Percentiles rank a stretch among this genome's conserved stretches.
These are phyloP conservation scores for Coleophora deauratella DNA, from an alignment of 2,888 invertebrate genomes.

Conservation along the genomic window DNA sequence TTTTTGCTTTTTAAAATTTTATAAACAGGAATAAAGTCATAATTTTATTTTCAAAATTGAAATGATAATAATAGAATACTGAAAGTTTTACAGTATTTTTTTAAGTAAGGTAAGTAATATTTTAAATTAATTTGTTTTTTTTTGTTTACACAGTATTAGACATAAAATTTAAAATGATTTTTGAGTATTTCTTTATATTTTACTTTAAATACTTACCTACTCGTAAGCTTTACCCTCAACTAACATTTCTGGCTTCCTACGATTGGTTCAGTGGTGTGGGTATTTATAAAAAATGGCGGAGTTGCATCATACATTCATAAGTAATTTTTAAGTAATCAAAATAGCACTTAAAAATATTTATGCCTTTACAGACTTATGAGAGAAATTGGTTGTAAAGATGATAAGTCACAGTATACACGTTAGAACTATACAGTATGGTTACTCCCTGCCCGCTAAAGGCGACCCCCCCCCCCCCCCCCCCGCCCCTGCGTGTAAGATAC, in stretches of 20 bases:
- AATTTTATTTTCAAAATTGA: background rate
- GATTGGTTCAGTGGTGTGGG: constrained; percentile 46
- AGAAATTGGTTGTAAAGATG: no score
- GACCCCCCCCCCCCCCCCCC: no score
- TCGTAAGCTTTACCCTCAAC: constrained; percentile 12
- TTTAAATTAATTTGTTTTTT: background rate
- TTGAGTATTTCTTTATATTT: background rate
- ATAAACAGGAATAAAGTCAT: background rate
- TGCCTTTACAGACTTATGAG: no score
- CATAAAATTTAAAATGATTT: background rate
- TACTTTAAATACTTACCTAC: background rate
- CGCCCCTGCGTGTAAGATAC: no score
- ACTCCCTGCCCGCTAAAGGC: no score
- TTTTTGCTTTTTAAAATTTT: background rate
- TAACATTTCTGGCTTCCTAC: constrained; percentile 39
- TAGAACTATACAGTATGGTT: no score
- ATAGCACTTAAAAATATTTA: no score
- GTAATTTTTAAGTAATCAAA: no score
- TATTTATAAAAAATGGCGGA: constrained; percentile 15
- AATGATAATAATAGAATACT: background rate
- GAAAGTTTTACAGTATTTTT: no score
- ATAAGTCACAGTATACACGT: no score
- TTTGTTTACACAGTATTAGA: constrained; percentile 1
- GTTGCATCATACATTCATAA: constrained; percentile 26
- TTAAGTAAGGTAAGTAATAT: background rate